Base-by-base conservation (phyloP, 2,888 invertebrate genomes). In the Chaitophorus viminalis region DNA sequence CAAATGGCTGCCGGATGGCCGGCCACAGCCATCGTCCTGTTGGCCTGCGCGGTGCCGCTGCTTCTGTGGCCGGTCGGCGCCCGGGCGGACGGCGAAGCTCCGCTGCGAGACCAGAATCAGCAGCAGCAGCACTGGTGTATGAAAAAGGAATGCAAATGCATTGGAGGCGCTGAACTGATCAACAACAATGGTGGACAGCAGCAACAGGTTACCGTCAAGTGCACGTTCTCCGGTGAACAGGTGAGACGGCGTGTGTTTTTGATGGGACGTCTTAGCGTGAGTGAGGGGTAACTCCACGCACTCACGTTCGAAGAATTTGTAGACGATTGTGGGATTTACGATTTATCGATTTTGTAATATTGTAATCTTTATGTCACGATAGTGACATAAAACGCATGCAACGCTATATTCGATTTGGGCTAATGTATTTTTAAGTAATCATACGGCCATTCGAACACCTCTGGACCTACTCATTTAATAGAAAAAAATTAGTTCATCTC, bases 1-100 rank as follows among this genome's bases (percentile, higher is more conserved):
- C 39, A 39, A 65, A 77, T 77, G 76, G 84, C 84, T 68, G 76
- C 65, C 84, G 86, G 46, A 39, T 74, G 81, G 74, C 81, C 87
- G 79, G 74, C 74, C 87, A 6, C 31, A 25, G 74, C 54, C 87
- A 74, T 79, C 79, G 87, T 87, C 14, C 65, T 87, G 87, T 60
- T 79, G 52, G 79, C 72, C 39, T 86, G 68, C 70, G 83, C 83
- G 75, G 9, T 11, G 81, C 18, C 68, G 81, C 31, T 46, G 54
- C 82, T 74, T 11, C 60, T 65, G 81, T 46, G 54, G 87, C 31
- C 87, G 87, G 72, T n/a, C 46, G 77, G 33, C 72, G 82, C 39
- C 70, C 36, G 21, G 39, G 86, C 46, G 60, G 29, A 8, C 36
- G 65, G 33, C 70, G 68, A 68, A 33, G 77, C 39, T 46, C 46